Base-by-base conservation (phyloP, 1,140 invertebrate genomes). In the Drosophila orena region DNA sequence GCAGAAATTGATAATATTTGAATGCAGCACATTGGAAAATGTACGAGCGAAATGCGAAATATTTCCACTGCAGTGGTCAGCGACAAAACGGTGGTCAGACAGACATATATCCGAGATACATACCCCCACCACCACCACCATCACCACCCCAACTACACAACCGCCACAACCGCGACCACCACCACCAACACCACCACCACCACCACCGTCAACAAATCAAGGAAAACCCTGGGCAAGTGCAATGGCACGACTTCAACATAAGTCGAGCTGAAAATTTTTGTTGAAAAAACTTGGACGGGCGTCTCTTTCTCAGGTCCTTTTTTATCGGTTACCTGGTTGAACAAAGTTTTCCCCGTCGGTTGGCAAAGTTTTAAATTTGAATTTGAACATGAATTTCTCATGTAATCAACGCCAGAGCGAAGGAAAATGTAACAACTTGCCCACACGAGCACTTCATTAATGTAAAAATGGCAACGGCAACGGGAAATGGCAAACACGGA, bases 381-480 rank as follows among this genome's bases (percentile, higher is more conserved):
- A 72, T 83, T 78, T 83, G 58, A 58, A 62, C 84, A 84, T 89
- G 84, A 89, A 89, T 89, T 89, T 84, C 77, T 89, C 80, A 78
- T 89, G 84, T 84, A 89, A 89, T 89, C 84, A 89, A 66, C 77
- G 77, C 47, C 65, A 49, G 22, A 54, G 37, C 43, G 58, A 64
- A 60, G 54, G 58, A 77, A 68, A 76, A 68, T 77, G 47, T 75
- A 60, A 61, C 66, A 79, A 68, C 58, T 79, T 73, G 49, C 62
- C 61, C 81, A 75, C 79, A 62, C 61, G 61, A 88, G 76, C 84
- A 86, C 84, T 86, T 89, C 83, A 86, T 86, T 86, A 86, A 83
- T 88, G 79, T 69, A 76, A 77, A 75, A 76, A 71, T 47, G 64
- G 52, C 38, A 61, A 43, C 35, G 53, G 58, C 74, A 75, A 66